Evolutionary conservation across 2,888 invertebrate species (phyloP), one percentile per base, ranked within the genome.

Genomic region (Pseudococcus jackbeardsleyi): DNA sequence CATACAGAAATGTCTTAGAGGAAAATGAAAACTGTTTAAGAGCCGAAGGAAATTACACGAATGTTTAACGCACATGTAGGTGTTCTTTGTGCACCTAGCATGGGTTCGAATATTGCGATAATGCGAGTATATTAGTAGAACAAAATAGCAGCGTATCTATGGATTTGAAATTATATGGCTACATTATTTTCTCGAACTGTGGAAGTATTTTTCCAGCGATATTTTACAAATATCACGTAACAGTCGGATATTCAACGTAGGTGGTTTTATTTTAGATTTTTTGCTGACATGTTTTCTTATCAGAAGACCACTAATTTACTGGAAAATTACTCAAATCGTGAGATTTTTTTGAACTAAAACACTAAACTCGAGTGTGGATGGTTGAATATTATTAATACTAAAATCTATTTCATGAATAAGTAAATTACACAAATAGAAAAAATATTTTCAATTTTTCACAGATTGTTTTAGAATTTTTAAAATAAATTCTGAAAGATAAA

Each of bases 61-160:
- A 4, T 72, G 26, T 33, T 33, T 72, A 72, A 33, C 33, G 6
- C 33, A 33, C 26, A 17, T 64, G 72, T 72, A 72, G 72, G 72
- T 72, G 72, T 72, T 72, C 15, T 72, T 72, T 72, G 33, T 33
- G 33, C 72, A 33, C 33, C 17, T 68, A 72, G 9, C 64, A 64
- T 22, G 11, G 22, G 64, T 64, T 54, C n/a, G n/a, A 54, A 22
- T 64, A 64, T 9, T 33, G 72, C 72, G 72, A 17, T 72, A 72
- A 72, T 72, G 72, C 17, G 33, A 72, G 72, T 7, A 26, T 17
- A 72, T 72, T 72, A 72, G 33, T 72, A 15, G 22, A 22, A 33
- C 72, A 33, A 72, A 72, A 72, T 72, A 33, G 12, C 19, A 26
- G 33, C 6, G 12, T 33, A 42, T 8, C 7, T 42, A 42, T 42